Evolutionary conservation across 1,140 invertebrate species (phyloP), one percentile per base, ranked within the genome.

Genomic region (Drosophila varians): DNA sequence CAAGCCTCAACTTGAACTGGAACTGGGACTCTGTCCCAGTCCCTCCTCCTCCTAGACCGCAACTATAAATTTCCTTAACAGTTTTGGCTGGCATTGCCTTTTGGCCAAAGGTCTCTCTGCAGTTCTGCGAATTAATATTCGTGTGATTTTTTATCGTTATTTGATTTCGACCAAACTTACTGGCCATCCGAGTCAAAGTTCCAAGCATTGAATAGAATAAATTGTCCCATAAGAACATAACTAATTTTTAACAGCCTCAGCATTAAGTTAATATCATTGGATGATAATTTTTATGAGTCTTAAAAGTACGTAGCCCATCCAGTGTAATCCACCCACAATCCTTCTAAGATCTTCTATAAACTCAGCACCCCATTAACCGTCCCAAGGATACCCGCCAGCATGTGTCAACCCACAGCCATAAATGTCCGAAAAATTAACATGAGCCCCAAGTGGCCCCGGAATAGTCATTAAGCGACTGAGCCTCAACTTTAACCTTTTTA

Each of bases 101-200:
- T 36, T 52, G 60, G 36, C 38, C 48, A 58, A 88, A 83, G 83
- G 83, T 77, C 83, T 88, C 73, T 31, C 12, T 65, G 75, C 58
- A 74, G 69, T 89, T 89, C 86, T 70, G 34, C 75, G 87, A 90
- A 90, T 87, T 82, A 89, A 79, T 79, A 87, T 87, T 90, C 82
- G 87, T 90, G 77, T 83, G 87, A 87, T 90, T 87, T 90, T 84
- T 89, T 90, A 90, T 90, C 82, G 87, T 71, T 86, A 78, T 87
- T 87, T 86, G 83, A 83, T 84, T 83, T 83, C 78, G 55, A 42
- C 68, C 75, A 77, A 79, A 83, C 74, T 69, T 82, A 75, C 66
- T 69, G 28, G 18, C 25, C 49, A 31, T 66, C 16, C 36, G 31
- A 53, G 53, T 73, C 69, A 69, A 58, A 82, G 56, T 58, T 62